Evolutionary conservation across 2,797 vertebrate genomes (phyloP).

Genomic region (Ctenosaura bakeri): DNA sequence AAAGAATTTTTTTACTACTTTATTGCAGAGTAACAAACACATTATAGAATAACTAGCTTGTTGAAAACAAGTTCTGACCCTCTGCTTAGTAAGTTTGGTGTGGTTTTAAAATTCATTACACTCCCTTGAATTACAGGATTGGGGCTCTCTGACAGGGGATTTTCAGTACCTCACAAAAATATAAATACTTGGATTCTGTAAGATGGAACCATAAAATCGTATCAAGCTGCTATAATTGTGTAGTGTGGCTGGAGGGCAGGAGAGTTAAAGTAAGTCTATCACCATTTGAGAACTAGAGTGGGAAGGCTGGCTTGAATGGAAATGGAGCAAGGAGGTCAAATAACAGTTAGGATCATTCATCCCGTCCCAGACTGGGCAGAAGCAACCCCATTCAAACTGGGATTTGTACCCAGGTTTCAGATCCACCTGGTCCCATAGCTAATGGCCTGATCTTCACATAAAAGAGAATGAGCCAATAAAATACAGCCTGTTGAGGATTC

Average conservation of each 20-base stretch:
- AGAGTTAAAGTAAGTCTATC: background rate
- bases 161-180: too few species aligned
- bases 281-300: background rate
- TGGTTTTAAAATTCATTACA: too few species aligned
- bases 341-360: background rate
- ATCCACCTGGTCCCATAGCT: background rate
- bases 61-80: background rate
- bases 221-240: too few species aligned
- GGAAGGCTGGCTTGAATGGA: background rate
- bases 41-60: background rate
- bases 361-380: background rate
- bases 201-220: too few species aligned
- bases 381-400: too few species aligned
- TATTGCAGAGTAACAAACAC: background rate
- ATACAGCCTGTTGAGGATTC: background rate
- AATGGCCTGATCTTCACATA: background rate
- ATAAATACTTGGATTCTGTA: too few species aligned
- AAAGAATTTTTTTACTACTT: slow-evolving; percentile 51
- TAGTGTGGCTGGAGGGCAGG: too few species aligned
- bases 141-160: too few species aligned
- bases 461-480: background rate
- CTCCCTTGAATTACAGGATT: too few species aligned
- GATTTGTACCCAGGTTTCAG: background rate
- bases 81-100: too few species aligned
- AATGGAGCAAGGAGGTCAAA: background rate